Percentiles rank a stretch among this genome's conserved stretches.
Conservation (phyloP, 1,140 invertebrate genomes). For the Heliconius hermathena region DNA sequence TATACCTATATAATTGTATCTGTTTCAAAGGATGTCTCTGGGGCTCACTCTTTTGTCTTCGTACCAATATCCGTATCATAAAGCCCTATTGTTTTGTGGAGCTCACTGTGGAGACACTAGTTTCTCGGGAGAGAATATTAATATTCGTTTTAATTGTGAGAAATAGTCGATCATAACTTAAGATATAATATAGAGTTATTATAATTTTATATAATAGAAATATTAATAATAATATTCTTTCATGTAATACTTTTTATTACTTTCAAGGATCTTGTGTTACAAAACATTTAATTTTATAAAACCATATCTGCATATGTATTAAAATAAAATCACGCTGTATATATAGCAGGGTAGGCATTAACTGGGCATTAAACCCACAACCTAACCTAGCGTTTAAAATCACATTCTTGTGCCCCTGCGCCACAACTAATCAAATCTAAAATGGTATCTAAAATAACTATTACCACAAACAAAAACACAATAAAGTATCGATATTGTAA, state of each 20-base stretch:
- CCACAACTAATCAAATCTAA: too few relatives aligned
- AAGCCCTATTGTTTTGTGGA: neutral
- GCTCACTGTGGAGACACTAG: neutral
- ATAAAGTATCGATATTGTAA: neutral
- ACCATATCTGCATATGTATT: too few relatives aligned
- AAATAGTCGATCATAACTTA: neutral
- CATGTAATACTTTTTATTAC: too few relatives aligned
- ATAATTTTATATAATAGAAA: neutral
- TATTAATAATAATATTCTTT: too few relatives aligned
- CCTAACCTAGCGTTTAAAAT: neutral
- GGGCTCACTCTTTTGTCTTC: neutral
- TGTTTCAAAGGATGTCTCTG: neutral
- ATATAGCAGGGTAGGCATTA: too few relatives aligned
- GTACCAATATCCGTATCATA: neutral
- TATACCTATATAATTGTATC: neutral
- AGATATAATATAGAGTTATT: neutral
- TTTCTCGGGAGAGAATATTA: neutral
- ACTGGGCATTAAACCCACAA: too few relatives aligned
- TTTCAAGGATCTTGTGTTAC: too few relatives aligned
- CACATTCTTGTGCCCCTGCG: too few relatives aligned
- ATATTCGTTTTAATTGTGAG: neutral
- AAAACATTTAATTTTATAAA: too few relatives aligned
- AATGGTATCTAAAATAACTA: neutral
- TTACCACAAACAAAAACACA: neutral
- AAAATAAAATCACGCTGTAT: too few relatives aligned